phyloP scores from a whole-genome alignment of 2,888 invertebrate genomes.

The Scaptomyza tumidula region DNA sequence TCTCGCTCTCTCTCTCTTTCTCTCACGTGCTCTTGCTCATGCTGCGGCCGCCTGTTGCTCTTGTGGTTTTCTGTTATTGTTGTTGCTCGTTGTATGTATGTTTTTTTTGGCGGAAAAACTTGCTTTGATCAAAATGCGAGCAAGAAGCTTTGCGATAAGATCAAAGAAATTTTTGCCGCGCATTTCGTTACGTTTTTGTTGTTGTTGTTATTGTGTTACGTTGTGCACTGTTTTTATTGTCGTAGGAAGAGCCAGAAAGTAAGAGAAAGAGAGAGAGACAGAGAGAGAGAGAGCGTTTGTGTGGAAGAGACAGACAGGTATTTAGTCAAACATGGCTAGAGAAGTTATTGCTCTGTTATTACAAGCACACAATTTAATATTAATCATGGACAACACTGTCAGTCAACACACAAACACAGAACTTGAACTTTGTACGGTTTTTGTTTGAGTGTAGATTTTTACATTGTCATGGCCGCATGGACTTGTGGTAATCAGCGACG shows the following conservation, averaged over 20 bases:
- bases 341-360: constrained; percentile 36
- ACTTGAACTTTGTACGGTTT: not conserved
- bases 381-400: constrained; percentile 63
- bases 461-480: constrained; percentile 74
- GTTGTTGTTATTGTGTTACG: constrained; percentile 47
- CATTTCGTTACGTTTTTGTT: constrained; percentile 73
- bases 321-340: constrained; percentile 69
- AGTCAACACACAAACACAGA: constrained; percentile 4
- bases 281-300: constrained; percentile 7
- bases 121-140: constrained; percentile 85
- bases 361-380: constrained; percentile 50
- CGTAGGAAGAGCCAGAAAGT: constrained; percentile 13
- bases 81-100: constrained; percentile 28
- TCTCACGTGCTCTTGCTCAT: constrained; percentile 15
- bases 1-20: constrained; percentile 6
- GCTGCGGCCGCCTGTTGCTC: constrained; percentile 49
- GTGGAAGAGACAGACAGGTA: constrained; percentile 38
- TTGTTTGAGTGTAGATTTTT: constrained; percentile 45
- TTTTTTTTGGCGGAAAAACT: constrained; percentile 85
- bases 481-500: constrained; percentile 67
- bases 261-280: constrained; percentile 7
- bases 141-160: constrained; percentile 85
- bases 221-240: constrained; percentile 44
- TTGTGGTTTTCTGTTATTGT: constrained; percentile 57
- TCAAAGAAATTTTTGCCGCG: constrained; percentile 84